These are phyloP conservation scores for Elephas maximus DNA, from an alignment of 2,113 vertebrate species.

Conservation along the genomic window DNA sequence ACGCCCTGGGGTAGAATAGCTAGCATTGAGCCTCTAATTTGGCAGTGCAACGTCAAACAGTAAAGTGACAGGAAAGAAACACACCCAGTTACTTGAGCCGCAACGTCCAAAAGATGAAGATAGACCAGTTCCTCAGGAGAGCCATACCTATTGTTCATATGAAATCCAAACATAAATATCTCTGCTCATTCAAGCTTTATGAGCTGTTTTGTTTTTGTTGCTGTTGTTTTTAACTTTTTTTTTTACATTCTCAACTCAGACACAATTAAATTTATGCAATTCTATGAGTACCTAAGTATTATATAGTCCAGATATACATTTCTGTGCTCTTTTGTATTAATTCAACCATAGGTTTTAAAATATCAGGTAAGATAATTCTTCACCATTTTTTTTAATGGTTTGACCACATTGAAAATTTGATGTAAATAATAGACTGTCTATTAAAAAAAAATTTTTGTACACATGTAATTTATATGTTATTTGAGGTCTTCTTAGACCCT, in stretches of 20 bases:
- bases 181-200: neutral
- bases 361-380: neutral
- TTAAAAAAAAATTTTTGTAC: neutral
- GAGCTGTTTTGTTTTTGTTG: neutral
- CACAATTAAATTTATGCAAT: neutral
- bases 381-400: neutral
- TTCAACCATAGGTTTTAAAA: neutral
- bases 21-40: neutral
- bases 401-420: neutral
- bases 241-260: neutral
- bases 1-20: neutral
- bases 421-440: neutral
- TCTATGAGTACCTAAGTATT: neutral
- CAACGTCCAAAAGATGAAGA: neutral
- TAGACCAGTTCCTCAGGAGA: constrained; percentile 13
- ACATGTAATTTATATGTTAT: neutral
- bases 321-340: neutral
- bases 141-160: neutral
- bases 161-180: neutral
- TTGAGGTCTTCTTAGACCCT: neutral
- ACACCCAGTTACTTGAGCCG: neutral
- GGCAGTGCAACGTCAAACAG: neutral
- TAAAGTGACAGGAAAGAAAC: neutral
- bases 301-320: neutral
- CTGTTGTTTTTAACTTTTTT: neutral